Percentiles rank a stretch among this genome's conserved stretches.
Evolutionary conservation across 2,113 vertebrate species (phyloP).

Genomic region (Perognathus longimembris): DNA sequence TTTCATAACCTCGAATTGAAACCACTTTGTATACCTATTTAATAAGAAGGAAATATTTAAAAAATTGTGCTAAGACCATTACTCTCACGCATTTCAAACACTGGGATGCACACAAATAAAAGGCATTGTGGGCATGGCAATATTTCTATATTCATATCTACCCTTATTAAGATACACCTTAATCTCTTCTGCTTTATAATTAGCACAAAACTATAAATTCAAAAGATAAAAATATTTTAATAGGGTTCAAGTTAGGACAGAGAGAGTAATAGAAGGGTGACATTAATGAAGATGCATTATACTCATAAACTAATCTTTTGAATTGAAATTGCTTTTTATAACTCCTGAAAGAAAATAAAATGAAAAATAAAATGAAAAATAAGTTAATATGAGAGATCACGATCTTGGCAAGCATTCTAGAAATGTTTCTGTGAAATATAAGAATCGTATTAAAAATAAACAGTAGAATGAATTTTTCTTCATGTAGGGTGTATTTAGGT

Average conservation of each 20-base stretch:
- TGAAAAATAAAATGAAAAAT: background rate
- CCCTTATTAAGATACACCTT: background rate
- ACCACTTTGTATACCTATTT: too few relatives aligned
- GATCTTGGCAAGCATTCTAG: constrained; percentile 45
- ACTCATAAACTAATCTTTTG: too few relatives aligned
- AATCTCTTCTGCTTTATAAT: constrained; percentile 37
- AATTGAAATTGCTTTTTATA: too few relatives aligned
- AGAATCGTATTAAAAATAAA: constrained; percentile 57
- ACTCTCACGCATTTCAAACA: constrained; percentile 25
- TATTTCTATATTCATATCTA: background rate
- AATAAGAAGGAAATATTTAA: too few relatives aligned
- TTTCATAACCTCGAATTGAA: too few relatives aligned
- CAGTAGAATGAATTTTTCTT: constrained; percentile 37
- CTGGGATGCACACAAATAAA: background rate
- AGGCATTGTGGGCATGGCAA: background rate
- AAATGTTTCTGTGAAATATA: constrained; percentile 54
- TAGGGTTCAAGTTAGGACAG: too few relatives aligned
- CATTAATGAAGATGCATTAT: too few relatives aligned
- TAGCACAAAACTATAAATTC: constrained; percentile 6
- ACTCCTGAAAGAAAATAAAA: too few relatives aligned
- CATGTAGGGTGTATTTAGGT: constrained; percentile 20
- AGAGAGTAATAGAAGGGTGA: too few relatives aligned
- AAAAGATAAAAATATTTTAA: background rate
- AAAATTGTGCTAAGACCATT: background rate
- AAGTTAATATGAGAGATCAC: constrained; percentile 13